Evolutionary conservation across 2,113 vertebrate species (phyloP).

Genomic region (Catharus fuscescens): DNA sequence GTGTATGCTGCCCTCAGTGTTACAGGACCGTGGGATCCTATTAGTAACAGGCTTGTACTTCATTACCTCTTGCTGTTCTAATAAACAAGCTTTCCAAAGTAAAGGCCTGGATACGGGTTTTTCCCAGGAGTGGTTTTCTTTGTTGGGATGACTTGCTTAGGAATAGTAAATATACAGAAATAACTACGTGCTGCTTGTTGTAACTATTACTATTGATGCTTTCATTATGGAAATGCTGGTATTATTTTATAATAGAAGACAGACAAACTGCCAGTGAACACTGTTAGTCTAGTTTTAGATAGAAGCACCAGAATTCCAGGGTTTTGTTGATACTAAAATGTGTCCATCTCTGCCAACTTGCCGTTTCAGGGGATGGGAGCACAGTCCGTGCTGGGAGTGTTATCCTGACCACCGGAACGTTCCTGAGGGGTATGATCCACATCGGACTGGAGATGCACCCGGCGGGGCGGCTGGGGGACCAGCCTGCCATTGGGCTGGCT

Average conservation of each 20-base stretch:
- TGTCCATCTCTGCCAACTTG: neutral
- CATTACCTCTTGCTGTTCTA: neutral
- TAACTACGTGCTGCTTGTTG: neutral
- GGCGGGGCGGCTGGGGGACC: conserved; percentile 90
- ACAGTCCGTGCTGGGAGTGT: conserved; percentile 78
- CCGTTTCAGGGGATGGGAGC: conserved; percentile 75
- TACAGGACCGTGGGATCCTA: rapidly evolving
- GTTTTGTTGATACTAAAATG: neutral
- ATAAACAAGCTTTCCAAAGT: neutral
- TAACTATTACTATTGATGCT: neutral
- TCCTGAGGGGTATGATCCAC: conserved; percentile 87
- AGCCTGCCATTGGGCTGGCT: conserved; percentile 86
- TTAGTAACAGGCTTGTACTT: neutral
- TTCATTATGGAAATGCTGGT: neutral
- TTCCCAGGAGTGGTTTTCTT: neutral
- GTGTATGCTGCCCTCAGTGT: rapidly evolving
- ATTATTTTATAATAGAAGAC: neutral
- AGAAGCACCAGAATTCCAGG: neutral
- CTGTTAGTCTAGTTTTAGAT: neutral
- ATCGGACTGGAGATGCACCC: conserved; percentile 83
- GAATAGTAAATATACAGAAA: neutral
- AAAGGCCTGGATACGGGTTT: neutral
- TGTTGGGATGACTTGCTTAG: neutral
- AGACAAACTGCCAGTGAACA: neutral
- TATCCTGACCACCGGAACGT: conserved; percentile 92